phyloP scores from a whole-genome alignment of 2,888 invertebrate species.

The Sabatieria punctata region DNA sequence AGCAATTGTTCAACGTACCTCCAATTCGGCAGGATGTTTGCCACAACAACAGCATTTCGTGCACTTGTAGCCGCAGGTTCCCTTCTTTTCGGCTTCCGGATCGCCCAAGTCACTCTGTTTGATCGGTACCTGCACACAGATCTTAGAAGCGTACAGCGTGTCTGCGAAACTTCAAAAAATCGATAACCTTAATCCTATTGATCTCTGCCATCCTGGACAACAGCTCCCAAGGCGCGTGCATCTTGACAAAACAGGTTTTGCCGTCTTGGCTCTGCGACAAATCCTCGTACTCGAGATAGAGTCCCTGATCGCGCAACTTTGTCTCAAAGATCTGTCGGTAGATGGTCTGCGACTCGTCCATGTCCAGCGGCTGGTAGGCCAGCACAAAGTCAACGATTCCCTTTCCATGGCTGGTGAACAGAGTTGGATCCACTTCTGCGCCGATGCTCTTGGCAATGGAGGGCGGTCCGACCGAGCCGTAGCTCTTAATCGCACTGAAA shows the following conservation, averaged over 20 bases:
- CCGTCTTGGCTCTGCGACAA: constrained; percentile 5
- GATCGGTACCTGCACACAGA: neutral
- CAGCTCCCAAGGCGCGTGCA: neutral
- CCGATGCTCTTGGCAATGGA: no score
- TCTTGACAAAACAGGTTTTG: constrained; percentile 4
- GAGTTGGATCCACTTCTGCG: neutral
- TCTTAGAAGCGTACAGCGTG: no score
- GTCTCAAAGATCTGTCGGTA: constrained; percentile 3
- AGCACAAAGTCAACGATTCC: constrained; percentile 3
- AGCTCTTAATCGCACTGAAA: no score
- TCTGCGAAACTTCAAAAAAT: no score
- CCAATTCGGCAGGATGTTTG: neutral
- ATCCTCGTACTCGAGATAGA: constrained; percentile 1
- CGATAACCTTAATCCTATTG: no score
- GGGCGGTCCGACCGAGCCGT: no score
- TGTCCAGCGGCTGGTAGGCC: constrained; percentile 1
- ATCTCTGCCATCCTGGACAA: no score
- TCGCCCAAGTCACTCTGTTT: neutral
- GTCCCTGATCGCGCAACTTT: neutral
- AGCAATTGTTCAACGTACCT: neutral
- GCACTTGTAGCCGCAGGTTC: neutral
- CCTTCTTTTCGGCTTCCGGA: neutral
- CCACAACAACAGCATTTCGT: neutral
- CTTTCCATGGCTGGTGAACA: neutral
- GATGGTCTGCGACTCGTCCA: neutral